These are phyloP conservation scores for Oreochromis spilurus DNA, from an alignment of 2,113 vertebrate genomes.

Conservation along the genomic window DNA sequence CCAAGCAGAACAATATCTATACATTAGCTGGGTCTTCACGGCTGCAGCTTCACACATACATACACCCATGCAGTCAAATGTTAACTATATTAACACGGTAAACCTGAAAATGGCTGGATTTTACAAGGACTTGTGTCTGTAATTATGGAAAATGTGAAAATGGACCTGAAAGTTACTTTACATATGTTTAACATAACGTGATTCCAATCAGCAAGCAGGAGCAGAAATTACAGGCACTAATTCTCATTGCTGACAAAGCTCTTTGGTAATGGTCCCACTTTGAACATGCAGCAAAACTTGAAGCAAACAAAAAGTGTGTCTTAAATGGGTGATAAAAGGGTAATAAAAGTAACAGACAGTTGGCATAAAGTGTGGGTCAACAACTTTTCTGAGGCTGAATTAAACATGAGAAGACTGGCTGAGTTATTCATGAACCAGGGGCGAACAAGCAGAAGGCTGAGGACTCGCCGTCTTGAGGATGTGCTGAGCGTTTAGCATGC, in stretches of 20 bases:
- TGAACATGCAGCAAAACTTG: constrained; percentile 16
- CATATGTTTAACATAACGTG: neutral
- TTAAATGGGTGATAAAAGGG: constrained; percentile 41
- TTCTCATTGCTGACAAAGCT: constrained; percentile 22
- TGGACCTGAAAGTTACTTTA: neutral
- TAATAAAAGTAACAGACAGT: constrained; percentile 35
- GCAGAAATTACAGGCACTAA: neutral
- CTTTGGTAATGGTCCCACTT: constrained; percentile 27
- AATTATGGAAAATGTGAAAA: neutral
- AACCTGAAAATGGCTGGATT: neutral
- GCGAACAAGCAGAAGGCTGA: neutral
- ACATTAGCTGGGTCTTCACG: constrained; percentile 67
- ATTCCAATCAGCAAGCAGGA: neutral
- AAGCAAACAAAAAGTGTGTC: neutral
- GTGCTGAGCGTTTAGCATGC: constrained; percentile 39
- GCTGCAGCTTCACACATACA: neutral
- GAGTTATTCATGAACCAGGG: constrained; percentile 57
- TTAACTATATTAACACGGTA: neutral
- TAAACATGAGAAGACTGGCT: constrained; percentile 50
- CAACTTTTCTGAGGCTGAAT: constrained; percentile 48
- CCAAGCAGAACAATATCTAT: constrained; percentile 80
- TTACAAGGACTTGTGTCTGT: neutral
- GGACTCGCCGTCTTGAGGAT: neutral
- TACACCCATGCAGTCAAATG: neutral
- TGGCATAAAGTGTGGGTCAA: constrained; percentile 35